These are phyloP conservation scores for Larimichthys polyactis DNA, from an alignment of 2,113 vertebrate genomes.

Conservation along the genomic window DNA sequence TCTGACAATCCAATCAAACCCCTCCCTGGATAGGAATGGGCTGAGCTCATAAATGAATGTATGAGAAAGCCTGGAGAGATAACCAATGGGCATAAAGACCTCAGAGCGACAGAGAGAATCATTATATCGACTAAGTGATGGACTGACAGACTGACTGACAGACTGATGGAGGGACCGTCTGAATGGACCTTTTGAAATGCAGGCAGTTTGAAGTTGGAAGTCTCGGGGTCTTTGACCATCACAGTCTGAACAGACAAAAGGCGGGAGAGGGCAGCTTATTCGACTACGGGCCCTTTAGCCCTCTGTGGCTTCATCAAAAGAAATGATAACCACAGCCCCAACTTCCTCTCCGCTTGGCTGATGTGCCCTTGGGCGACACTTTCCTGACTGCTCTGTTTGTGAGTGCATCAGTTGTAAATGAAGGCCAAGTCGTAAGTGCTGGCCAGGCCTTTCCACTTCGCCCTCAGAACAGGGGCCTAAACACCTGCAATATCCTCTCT, in stretches of 20 bases:
- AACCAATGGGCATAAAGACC: slow-evolving; percentile 75
- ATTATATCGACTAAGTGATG: slow-evolving; percentile 79
- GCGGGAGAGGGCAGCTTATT: slow-evolving; percentile 67
- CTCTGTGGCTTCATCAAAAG: slow-evolving; percentile 71
- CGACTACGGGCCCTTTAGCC: slow-evolving; percentile 67
- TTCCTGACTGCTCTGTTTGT: slow-evolving; percentile 50
- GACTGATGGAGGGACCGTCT: slow-evolving; percentile 70
- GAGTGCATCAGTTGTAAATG: slow-evolving; percentile 58
- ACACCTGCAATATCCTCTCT: slow-evolving; percentile 62
- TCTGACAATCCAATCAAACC: slow-evolving; percentile 76
- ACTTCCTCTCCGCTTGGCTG: slow-evolving; percentile 55
- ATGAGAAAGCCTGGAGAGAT: slow-evolving; percentile 73
- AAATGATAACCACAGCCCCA: slow-evolving; percentile 65
- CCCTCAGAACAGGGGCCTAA: slow-evolving; percentile 53
- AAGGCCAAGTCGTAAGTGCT: slow-evolving; percentile 54
- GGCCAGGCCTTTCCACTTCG: slow-evolving; percentile 54
- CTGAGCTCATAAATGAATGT: slow-evolving; percentile 76
- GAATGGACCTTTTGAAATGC: slow-evolving; percentile 76
- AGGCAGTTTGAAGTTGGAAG: slow-evolving; percentile 75
- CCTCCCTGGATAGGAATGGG: slow-evolving; percentile 53
- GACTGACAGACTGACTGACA: slow-evolving; percentile 70
- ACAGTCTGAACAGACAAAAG: slow-evolving; percentile 69
- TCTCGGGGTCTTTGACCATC: slow-evolving; percentile 73
- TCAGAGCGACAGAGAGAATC: slow-evolving; percentile 66
- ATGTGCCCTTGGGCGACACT: slow-evolving; percentile 68